These are phyloP conservation scores for Tinea pellionella DNA, from an alignment of 2,888 invertebrate species.

Conservation along the genomic window DNA sequence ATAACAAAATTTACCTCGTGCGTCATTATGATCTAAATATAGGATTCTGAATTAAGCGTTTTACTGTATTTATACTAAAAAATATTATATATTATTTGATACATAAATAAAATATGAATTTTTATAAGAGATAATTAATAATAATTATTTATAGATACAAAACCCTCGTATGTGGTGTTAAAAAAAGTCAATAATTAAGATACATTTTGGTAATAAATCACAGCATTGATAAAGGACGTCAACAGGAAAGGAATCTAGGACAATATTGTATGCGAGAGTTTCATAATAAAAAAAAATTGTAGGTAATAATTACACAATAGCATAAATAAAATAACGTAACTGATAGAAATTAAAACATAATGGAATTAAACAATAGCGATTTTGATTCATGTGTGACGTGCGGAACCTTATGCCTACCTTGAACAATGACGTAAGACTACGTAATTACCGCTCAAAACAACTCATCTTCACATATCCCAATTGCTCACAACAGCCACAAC, in stretches of 20 bases:
- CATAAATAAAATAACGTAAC: not conserved
- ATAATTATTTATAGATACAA: no score
- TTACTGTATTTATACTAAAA: no score
- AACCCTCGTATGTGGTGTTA: no score
- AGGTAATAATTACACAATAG: not conserved
- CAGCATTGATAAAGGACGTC: not conserved
- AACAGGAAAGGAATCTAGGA: constrained; percentile 3
- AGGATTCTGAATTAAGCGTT: no score
- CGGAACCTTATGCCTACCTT: constrained; percentile 1
- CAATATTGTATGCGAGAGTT: not conserved
- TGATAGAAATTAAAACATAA: not conserved
- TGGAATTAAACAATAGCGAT: not conserved
- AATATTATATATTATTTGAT: no score
- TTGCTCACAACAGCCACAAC: not conserved
- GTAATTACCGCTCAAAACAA: constrained; percentile 15
- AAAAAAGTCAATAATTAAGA: no score
- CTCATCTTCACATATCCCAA: not conserved
- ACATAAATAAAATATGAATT: no score
- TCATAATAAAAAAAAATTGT: not conserved
- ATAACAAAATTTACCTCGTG: no score
- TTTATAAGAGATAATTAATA: no score
- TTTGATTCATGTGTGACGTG: not conserved
- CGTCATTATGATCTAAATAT: no score
- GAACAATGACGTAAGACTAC: constrained; percentile 24
- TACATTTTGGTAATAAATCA: not conserved